Evolutionary conservation across 1,140 invertebrate genomes (phyloP).

Genomic region (Brachionus paranguensis): DNA sequence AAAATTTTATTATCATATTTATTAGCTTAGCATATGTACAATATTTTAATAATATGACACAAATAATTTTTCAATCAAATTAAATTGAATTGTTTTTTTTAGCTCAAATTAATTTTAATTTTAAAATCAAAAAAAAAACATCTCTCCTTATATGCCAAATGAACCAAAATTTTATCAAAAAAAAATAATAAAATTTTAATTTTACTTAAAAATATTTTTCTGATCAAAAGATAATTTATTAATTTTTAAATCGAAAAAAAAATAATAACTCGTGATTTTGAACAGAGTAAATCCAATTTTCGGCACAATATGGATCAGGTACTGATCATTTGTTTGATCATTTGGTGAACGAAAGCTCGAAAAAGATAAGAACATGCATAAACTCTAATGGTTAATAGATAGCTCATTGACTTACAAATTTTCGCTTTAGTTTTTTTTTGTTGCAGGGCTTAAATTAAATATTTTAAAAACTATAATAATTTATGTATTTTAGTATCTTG

Average conservation of each 20-base stretch:
- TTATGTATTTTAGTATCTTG: neutral
- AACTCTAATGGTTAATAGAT: neutral
- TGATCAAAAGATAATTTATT: too few species aligned
- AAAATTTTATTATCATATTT: too few species aligned
- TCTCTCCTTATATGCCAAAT: too few species aligned
- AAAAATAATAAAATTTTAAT: neutral
- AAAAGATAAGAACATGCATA: neutral
- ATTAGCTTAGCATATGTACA: too few species aligned
- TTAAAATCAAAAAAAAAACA: too few species aligned
- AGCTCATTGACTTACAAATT: neutral
- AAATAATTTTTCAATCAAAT: too few species aligned
- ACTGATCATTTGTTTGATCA: neutral
- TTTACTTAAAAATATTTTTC: neutral
- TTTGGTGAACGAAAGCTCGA: neutral
- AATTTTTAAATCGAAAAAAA: too few species aligned
- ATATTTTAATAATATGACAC: too few species aligned
- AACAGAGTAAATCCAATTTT: neutral
- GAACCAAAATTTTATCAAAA: too few species aligned
- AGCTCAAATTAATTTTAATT: too few species aligned
- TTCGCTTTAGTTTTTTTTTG: neutral
- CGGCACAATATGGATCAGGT: neutral
- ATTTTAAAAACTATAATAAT: slow-evolving; percentile 1
- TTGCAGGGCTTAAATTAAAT: neutral
- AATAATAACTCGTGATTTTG: neutral
- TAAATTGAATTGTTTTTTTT: too few species aligned